Evolutionary conservation across 1,140 invertebrate species (phyloP).

Genomic region (Aphelinus certus): DNA sequence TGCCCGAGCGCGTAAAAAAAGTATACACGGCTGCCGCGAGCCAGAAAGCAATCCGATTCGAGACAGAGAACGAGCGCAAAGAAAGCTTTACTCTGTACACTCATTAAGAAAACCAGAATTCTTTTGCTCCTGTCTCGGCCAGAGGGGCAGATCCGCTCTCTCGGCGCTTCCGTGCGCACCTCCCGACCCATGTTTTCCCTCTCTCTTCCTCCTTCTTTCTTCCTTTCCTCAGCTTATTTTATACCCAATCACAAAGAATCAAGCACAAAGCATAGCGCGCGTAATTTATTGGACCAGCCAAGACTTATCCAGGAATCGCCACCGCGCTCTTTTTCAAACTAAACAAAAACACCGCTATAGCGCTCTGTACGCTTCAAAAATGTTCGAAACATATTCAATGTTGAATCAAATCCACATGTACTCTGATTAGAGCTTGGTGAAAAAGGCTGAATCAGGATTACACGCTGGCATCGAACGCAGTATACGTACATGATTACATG

Average conservation of each 20-base stretch:
- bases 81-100: constrained; percentile 67
- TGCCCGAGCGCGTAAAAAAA: constrained; percentile 43
- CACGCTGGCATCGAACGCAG: too few relatives aligned
- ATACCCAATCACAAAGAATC: constrained; percentile 23
- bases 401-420: too few relatives aligned
- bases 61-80: constrained; percentile 52
- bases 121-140: constrained; percentile 48
- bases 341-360: too few relatives aligned
- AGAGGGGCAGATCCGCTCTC: background rate
- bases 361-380: too few relatives aligned
- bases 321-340: too few relatives aligned
- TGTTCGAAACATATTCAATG: too few relatives aligned
- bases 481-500: too few relatives aligned
- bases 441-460: too few relatives aligned
- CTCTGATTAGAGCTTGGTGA: too few relatives aligned
- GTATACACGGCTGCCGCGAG: constrained; percentile 56
- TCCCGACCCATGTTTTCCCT: background rate
- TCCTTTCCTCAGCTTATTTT: too few relatives aligned
- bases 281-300: background rate
- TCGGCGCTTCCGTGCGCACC: background rate
- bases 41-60: constrained; percentile 58
- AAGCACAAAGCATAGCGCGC: background rate
- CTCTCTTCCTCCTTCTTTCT: background rate
- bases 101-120: constrained; percentile 66
- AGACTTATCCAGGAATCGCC: constrained; percentile 1